These are phyloP conservation scores for Bathynomus jamesi DNA, from an alignment of 1,140 invertebrate genomes.

Conservation along the genomic window DNA sequence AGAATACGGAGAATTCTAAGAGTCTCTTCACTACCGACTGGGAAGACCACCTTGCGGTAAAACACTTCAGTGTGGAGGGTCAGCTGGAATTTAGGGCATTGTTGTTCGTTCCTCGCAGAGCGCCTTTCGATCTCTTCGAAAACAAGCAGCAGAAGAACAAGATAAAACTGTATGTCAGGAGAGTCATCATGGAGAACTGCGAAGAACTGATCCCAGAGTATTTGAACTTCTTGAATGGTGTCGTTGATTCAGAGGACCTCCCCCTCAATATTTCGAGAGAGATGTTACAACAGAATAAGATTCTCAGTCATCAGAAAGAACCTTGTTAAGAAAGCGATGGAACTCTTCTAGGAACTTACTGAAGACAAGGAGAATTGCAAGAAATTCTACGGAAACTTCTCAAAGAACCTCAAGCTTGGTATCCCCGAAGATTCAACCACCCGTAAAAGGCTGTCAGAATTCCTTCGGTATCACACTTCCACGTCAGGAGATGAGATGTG, in stretches of 20 bases:
- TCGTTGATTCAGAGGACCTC: slow-evolving; percentile 95
- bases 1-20: slow-evolving; percentile 99
- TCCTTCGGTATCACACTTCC: slow-evolving; percentile 87
- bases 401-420: slow-evolving; percentile 94
- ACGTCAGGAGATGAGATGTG: slow-evolving; percentile 87
- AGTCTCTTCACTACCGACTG: slow-evolving; percentile 96
- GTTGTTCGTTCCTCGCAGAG: slow-evolving; percentile 85
- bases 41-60: slow-evolving; percentile 97
- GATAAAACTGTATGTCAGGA: slow-evolving; percentile 71
- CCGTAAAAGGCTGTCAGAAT: slow-evolving; percentile 83
- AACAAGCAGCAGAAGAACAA: slow-evolving; percentile 98
- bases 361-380: slow-evolving; percentile 97
- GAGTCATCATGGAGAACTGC: slow-evolving; percentile 96
- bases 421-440: slow-evolving; percentile 96
- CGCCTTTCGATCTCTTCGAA: slow-evolving; percentile 96
- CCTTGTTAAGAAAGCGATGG: slow-evolving; percentile 94
- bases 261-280: slow-evolving; percentile 98
- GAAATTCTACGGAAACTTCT: slow-evolving; percentile 98
- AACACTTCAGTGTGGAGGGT: slow-evolving; percentile 98
- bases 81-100: slow-evolving; percentile 95
- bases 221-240: slow-evolving; percentile 92
- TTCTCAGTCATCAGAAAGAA: slow-evolving; percentile 97
- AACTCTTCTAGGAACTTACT: slow-evolving; percentile 88
- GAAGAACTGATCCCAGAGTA: slow-evolving; percentile 98
- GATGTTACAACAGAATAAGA: slow-evolving; percentile 98